Evolutionary conservation across 2,113 vertebrate species (phyloP).

Genomic region (Lonchura striata): DNA sequence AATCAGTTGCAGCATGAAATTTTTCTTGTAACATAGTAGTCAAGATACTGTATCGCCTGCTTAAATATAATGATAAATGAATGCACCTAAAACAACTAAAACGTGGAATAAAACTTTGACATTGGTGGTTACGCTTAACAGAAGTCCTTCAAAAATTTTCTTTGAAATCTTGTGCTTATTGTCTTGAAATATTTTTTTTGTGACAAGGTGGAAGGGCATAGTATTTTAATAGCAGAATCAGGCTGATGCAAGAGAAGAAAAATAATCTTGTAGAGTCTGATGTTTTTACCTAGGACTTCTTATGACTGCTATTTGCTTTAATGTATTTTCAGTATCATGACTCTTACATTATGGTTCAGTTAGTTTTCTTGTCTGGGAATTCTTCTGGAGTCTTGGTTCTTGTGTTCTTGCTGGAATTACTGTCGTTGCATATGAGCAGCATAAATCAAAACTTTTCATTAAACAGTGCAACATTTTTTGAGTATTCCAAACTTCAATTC

Average conservation of each 20-base stretch:
- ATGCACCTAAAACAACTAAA: background rate
- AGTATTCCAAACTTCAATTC: background rate
- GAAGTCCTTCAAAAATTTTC: background rate
- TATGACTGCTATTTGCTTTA: background rate
- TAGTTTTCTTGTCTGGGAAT: background rate
- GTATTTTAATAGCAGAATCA: background rate
- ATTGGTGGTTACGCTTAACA: background rate
- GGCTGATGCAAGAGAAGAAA: background rate
- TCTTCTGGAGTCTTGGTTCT: background rate
- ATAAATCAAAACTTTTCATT: background rate
- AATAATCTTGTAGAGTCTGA: background rate
- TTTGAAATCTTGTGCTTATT: background rate
- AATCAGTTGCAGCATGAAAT: background rate
- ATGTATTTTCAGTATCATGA: background rate
- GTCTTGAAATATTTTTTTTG: background rate
- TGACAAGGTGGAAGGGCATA: background rate
- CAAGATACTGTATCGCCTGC: background rate
- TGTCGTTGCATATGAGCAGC: fast-evolving
- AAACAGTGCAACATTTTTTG: background rate
- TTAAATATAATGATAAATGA: background rate
- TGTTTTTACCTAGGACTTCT: background rate
- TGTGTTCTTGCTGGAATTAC: background rate
- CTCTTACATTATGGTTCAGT: background rate
- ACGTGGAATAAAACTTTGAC: background rate
- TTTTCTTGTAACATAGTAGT: background rate